A percentile compares a stretch with the other conserved stretches of the same genome.
These are phyloP conservation scores for Teleogryllus occipitalis DNA, from an alignment of 1,140 invertebrate species.

Conservation along the genomic window DNA sequence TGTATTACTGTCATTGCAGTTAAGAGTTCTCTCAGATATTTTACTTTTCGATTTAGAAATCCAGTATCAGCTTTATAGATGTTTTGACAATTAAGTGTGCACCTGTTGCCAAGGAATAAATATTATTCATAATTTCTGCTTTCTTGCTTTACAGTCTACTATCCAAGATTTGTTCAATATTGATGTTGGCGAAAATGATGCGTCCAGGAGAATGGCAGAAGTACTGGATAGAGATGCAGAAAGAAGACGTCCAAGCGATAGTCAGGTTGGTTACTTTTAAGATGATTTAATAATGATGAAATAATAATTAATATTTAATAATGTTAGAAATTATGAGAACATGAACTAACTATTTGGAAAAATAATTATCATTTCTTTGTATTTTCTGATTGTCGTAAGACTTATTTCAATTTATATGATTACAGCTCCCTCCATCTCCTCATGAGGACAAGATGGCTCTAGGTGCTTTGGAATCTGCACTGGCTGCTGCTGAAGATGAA, in stretches of 20 bases:
- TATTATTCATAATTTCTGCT: conserved; percentile 17
- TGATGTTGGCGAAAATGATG: conserved; percentile 53
- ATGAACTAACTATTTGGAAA: neutral
- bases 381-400: neutral
- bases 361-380: neutral
- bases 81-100: neutral
- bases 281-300: neutral
- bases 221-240: conserved; percentile 46
- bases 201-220: conserved; percentile 52
- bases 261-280: conserved; percentile 1
- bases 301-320: neutral
- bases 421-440: conserved; percentile 19
- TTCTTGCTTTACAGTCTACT: conserved; percentile 55
- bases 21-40: neutral
- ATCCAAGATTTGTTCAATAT: conserved; percentile 89
- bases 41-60: no score
- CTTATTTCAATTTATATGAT: neutral
- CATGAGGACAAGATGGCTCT: conserved; percentile 51
- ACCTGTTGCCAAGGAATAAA: neutral
- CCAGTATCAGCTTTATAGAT: no score
- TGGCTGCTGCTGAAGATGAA: conserved; percentile 90
- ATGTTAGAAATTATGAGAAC: neutral
- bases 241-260: conserved; percentile 10
- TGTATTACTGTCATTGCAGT: neutral
- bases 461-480: conserved; percentile 67